Evolutionary conservation across 2,888 invertebrate genomes (phyloP).

Genomic region (Temnothorax unifasciatus): DNA sequence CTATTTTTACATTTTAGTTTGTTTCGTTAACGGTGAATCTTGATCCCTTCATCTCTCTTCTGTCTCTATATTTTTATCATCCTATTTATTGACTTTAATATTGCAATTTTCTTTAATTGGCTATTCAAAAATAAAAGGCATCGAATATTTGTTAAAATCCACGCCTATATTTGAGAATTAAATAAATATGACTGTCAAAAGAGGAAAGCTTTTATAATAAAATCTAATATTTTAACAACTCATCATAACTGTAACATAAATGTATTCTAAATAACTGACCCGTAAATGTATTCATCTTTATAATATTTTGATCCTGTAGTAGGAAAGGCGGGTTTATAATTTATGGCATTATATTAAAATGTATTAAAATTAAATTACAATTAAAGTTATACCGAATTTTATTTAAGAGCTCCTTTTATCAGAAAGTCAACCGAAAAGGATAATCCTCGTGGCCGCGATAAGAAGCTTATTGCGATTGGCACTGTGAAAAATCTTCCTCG

Average conservation of each 20-base stretch:
- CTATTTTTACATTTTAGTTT: neutral
- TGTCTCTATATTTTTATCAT: neutral
- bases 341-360: neutral
- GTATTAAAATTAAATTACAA: neutral
- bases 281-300: neutral
- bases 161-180: neutral
- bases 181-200: neutral
- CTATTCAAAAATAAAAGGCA: neutral
- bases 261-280: neutral
- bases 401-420: conserved; percentile 7
- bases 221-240: conserved; percentile 10
- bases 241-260: neutral
- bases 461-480: conserved; percentile 40
- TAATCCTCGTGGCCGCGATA: conserved; percentile 21
- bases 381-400: neutral
- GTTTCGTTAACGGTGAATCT: conserved; percentile 18
- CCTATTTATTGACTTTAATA: neutral
- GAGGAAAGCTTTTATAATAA: neutral
- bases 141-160: neutral
- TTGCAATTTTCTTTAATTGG: neutral
- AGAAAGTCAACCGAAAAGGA: neutral
- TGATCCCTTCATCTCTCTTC: neutral
- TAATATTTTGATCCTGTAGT: neutral
- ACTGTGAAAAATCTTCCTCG: neutral
- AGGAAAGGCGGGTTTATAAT: neutral